Conservation (phyloP, 2,797 vertebrate genomes). For the Pyrocephalus nanus region DNA sequence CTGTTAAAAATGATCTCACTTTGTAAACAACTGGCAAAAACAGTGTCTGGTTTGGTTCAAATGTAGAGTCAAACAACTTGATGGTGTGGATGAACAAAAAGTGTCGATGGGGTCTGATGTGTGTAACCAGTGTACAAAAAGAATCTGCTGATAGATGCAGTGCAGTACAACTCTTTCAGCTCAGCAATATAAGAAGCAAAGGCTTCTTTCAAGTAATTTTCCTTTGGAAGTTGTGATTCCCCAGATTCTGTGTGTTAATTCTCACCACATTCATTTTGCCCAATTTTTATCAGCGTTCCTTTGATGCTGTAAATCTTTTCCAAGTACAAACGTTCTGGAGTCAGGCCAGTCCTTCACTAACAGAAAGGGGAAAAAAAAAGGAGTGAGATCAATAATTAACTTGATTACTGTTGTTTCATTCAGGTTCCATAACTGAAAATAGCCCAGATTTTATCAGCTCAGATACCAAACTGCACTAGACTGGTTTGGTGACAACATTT, state of each 20-base stretch:
- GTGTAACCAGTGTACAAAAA: neutral
- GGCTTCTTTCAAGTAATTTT: neutral
- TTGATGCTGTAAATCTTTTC: neutral
- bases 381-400: neutral
- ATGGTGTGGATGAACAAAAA: neutral
- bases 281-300: neutral
- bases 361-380: neutral
- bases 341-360: neutral
- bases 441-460: neutral
- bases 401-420: neutral
- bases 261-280: neutral
- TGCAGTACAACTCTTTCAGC: neutral
- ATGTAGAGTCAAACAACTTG: neutral
- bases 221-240: neutral
- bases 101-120: rapidly evolving
- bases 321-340: neutral
- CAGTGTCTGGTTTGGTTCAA: neutral
- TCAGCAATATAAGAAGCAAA: neutral
- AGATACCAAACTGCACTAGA: neutral
- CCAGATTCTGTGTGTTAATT: neutral
- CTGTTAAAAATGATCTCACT: neutral
- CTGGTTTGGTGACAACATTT: neutral
- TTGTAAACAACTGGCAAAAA: neutral
- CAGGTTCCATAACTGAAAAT: neutral
- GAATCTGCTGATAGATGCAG: neutral